Base-by-base conservation (phyloP, 2,113 vertebrate genomes). In the Peucedramus taeniatus region DNA sequence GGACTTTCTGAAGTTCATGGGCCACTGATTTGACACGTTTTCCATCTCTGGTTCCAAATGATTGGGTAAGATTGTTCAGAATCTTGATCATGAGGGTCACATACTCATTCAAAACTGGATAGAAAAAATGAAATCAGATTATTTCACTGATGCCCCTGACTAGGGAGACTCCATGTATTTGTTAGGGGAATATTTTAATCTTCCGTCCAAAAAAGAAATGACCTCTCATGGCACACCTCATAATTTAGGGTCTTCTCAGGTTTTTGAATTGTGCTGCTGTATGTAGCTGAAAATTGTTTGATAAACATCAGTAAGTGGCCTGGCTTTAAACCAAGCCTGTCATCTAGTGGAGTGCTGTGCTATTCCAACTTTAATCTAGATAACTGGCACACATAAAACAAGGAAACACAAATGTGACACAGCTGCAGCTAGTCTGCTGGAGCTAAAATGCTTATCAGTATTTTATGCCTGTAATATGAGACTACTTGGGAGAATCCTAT, bases 251-350 rank as follows among this genome's bases (percentile, higher is more conserved):
- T 83, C 69, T 93, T 93, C 89, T 91, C 78, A 33, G 63, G 70
- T 94, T 97, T 98, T 97, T 91, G 18, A 97, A 96, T 96, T 92
- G 94, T 94, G 94, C 92, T 95, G 93, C 95, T 92, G 82, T 94
- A 61, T 59, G 82, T 93, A 96, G 90, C 75, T 96, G 87, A 96
- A 90, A 91, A 53, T 93, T 93, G 53, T 97, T 96, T 96, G 96
- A 96, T 94, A 93, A 97, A 89, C 93, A 96, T 97, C 79, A 66
- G 93, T 96, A 95, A 98, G 91, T 96, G 92, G 70, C 79, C 94
- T 97, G 98, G 97, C 97, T 95, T 91, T 97, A 97, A 97, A 97
- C 97, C 97, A 98, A 97, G 95, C 84, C 96, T 98, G 97, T 98
- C 97, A 97, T 98, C 95, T 97, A 97, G 91, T 96, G 91, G 94